phyloP scores from a whole-genome alignment of 2,113 vertebrate species.

The Rhinolophus ferrumequinum region DNA sequence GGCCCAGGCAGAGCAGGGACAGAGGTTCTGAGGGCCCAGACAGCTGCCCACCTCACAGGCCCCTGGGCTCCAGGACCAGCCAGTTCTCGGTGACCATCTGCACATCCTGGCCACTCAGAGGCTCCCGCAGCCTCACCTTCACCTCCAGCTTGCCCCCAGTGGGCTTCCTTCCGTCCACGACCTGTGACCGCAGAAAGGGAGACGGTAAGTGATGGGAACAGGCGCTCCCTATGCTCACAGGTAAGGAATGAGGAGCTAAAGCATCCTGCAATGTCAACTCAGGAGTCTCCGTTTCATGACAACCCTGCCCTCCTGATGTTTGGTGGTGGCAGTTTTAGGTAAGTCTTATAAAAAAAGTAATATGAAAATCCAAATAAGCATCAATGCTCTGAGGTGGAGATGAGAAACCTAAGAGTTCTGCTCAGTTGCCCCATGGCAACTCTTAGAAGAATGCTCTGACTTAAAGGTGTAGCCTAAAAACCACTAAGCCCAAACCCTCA shows the following conservation, averaged over 20 bases:
- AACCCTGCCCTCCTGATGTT: background rate
- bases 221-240: background rate
- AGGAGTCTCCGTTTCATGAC: background rate
- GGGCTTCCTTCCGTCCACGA: slow-evolving; percentile 95
- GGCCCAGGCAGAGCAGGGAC: background rate
- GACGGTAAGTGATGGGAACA: background rate
- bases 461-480: background rate
- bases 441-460: background rate
- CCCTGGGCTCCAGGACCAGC: slow-evolving; percentile 91
- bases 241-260: background rate
- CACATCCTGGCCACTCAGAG: slow-evolving; percentile 93
- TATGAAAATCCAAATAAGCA: background rate
- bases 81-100: slow-evolving; percentile 94
- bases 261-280: background rate
- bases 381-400: background rate
- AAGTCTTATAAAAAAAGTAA: background rate
- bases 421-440: background rate
- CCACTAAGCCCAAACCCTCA: background rate
- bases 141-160: slow-evolving; percentile 96
- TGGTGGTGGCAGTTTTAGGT: background rate
- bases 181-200: slow-evolving; percentile 82
- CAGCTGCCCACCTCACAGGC: slow-evolving; percentile 67
- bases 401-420: background rate
- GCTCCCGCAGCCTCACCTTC: slow-evolving; percentile 94
- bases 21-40: background rate